These are phyloP conservation scores for Polylopha cassiicola DNA, from an alignment of 2,888 invertebrate species.

Conservation along the genomic window DNA sequence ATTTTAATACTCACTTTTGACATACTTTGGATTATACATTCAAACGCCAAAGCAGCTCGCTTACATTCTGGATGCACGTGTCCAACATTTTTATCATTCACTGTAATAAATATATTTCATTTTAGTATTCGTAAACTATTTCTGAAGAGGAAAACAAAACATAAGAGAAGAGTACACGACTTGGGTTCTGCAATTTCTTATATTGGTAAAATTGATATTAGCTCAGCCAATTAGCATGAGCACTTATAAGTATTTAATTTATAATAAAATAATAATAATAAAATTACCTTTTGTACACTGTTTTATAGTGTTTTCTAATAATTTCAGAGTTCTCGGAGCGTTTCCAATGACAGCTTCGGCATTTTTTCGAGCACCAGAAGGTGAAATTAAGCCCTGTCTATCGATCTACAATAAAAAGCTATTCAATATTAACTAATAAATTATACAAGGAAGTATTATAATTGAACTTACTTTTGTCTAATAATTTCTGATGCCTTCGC, in stretches of 20 bases:
- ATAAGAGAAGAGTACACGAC: too few species aligned
- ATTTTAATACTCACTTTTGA: conserved; percentile 36
- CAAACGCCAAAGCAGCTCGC: conserved; percentile 44
- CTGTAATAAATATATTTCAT: conserved; percentile 41
- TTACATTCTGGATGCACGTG: conserved; percentile 49
- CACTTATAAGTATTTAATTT: neutral
- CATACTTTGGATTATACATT: conserved; percentile 45
- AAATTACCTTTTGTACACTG: conserved; percentile 42
- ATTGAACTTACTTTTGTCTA: too few species aligned
- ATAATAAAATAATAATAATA: neutral
- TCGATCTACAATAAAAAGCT: conserved; percentile 40
- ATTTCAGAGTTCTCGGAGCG: conserved; percentile 37
- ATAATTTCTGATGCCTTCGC: too few species aligned
- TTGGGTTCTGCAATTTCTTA: too few species aligned
- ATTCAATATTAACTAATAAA: too few species aligned
- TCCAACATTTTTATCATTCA: conserved; percentile 39
- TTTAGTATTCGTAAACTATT: too few species aligned
- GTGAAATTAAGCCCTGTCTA: conserved; percentile 41
- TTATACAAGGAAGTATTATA: too few species aligned
- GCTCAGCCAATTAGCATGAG: too few species aligned
- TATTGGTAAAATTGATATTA: too few species aligned
- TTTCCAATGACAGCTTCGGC: conserved; percentile 42
- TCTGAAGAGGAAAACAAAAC: too few species aligned
- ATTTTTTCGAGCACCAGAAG: conserved; percentile 30
- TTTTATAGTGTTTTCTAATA: conserved; percentile 38